phyloP scores from a whole-genome alignment of 2,113 vertebrate genomes.

The Ciconia stormi region DNA sequence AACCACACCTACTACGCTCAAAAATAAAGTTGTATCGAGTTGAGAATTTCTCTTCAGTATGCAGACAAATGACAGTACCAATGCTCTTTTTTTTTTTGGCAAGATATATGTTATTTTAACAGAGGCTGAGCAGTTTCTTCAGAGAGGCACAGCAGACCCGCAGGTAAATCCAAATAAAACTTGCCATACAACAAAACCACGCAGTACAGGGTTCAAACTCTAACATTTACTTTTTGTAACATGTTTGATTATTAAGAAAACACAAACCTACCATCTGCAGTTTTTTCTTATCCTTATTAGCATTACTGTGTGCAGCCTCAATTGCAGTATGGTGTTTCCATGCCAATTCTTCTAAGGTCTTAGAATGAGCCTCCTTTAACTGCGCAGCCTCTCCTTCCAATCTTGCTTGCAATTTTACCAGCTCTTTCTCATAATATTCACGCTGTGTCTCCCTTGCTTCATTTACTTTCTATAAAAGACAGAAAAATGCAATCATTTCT shows the following conservation, averaged over 20 bases:
- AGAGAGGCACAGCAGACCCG: background rate
- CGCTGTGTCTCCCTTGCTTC: conserved; percentile 86
- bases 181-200: background rate
- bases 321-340: conserved; percentile 89
- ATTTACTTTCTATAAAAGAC: conserved; percentile 80
- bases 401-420: conserved; percentile 80
- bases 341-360: conserved; percentile 88
- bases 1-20: background rate
- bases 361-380: conserved; percentile 89
- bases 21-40: background rate
- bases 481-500: background rate
- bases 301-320: conserved; percentile 82
- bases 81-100: accelerated
- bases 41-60: background rate
- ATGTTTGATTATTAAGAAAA: background rate
- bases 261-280: conserved; percentile 84
- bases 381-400: conserved; percentile 88
- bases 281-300: conserved; percentile 88
- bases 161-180: background rate
- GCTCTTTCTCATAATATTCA: conserved; percentile 89
- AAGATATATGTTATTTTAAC: background rate
- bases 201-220: background rate
- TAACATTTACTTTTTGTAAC: background rate
- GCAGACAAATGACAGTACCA: background rate
- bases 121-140: background rate